A percentile compares a stretch with the other conserved stretches of the same genome.
Evolutionary conservation across 2,113 vertebrate species (phyloP).

Genomic region (Cynopterus brachyotis): DNA sequence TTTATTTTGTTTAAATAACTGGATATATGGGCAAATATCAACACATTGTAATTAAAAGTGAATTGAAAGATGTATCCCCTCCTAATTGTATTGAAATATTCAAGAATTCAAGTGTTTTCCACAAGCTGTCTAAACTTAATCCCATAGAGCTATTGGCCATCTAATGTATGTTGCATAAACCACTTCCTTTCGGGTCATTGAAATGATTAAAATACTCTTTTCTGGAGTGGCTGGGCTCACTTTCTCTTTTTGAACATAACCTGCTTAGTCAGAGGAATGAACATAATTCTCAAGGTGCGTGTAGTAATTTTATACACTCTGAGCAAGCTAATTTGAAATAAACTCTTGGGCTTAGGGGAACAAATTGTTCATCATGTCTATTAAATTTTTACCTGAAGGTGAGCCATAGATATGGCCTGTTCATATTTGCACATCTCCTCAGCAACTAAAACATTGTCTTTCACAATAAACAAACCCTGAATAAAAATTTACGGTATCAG

Average conservation of each 20-base stretch:
- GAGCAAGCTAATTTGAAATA: not conserved
- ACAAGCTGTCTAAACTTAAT: not conserved
- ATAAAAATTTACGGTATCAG: not conserved
- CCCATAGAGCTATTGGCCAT: not conserved
- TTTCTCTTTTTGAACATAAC: not conserved
- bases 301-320: not conserved
- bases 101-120: not conserved
- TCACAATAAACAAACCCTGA: not conserved
- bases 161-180: not conserved
- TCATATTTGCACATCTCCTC: not conserved
- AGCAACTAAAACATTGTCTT: not conserved
- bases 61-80: not conserved
- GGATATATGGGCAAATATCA: not conserved
- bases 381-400: not conserved
- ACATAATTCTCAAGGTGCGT: not conserved
- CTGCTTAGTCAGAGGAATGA: not conserved
- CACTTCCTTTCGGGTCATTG: not conserved
- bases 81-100: not conserved
- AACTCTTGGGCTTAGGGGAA: not conserved
- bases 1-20: too few relatives aligned
- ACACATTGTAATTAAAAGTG: not conserved
- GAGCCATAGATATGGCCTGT: not conserved
- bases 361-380: not conserved
- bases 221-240: not conserved
- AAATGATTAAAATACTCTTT: not conserved